Percentiles rank a stretch among this genome's conserved stretches.
phyloP scores from a whole-genome alignment of 2,113 vertebrate genomes.

The Laticauda laticaudata region DNA sequence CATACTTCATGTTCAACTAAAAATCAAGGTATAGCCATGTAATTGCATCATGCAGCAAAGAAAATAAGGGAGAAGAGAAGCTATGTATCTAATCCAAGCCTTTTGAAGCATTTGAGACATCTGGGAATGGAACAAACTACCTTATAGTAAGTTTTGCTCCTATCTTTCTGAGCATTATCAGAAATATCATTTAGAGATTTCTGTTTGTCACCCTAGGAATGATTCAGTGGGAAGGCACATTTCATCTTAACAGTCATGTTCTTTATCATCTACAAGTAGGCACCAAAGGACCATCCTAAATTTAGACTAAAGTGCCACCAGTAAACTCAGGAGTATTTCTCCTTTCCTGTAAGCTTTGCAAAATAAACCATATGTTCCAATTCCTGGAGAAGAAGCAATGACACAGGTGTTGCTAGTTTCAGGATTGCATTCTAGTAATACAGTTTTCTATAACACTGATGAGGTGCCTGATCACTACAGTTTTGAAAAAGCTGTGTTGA shows the following conservation, averaged over 20 bases:
- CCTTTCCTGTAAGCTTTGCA: neutral
- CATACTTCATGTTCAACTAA: neutral
- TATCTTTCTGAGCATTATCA: neutral
- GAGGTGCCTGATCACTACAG: too few species aligned
- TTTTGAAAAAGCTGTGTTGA: too few species aligned
- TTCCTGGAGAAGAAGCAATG: neutral
- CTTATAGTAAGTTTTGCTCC: neutral
- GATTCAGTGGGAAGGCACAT: neutral
- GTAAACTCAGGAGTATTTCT: neutral
- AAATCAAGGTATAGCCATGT: neutral
- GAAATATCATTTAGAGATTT: neutral
- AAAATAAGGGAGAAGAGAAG: neutral
- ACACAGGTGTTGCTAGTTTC: neutral
- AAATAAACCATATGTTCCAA: neutral
- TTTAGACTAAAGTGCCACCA: neutral
- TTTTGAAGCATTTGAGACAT: neutral
- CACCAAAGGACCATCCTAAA: neutral
- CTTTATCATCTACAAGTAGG: neutral
- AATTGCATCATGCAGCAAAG: neutral
- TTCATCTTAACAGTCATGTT: neutral
- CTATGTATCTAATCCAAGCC: neutral
- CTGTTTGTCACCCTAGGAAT: neutral
- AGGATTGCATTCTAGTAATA: neutral
- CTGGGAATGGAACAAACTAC: neutral
- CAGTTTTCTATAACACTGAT: too few species aligned